Conservation (phyloP, 1,140 invertebrate genomes). For the Anthonomus grandis region DNA sequence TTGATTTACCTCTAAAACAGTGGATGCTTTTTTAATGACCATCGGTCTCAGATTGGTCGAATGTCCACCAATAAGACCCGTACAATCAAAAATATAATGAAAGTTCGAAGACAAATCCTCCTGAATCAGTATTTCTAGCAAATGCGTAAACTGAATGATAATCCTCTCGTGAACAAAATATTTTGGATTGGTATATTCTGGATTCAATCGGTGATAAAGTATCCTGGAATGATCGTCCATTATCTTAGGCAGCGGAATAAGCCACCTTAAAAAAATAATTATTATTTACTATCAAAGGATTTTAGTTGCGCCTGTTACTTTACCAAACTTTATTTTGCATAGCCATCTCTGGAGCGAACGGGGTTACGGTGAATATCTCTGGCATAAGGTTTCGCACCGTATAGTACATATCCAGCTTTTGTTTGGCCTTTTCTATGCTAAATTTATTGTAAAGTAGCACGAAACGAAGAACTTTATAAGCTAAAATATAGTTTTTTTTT, state of each 20-base stretch:
- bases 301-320: constrained; percentile 3
- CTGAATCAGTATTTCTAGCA: neutral
- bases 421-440: constrained; percentile 62
- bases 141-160: constrained; percentile 19
- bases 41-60: constrained; percentile 35
- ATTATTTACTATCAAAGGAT: neutral
- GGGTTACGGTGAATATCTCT: constrained; percentile 53
- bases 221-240: neutral
- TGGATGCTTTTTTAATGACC: neutral
- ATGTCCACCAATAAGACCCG: neutral
- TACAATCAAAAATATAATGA: constrained; percentile 12
- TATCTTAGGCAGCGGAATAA: neutral
- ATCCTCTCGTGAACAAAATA: neutral
- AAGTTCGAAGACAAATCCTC: neutral
- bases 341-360: constrained; percentile 39
- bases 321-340: constrained; percentile 40
- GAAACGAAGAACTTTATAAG: neutral
- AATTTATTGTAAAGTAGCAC: constrained; percentile 50
- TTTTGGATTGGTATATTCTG: constrained; percentile 45
- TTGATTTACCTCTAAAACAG: neutral
- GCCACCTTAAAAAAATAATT: neutral
- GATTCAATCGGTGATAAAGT: neutral
- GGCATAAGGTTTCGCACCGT: constrained; percentile 57
- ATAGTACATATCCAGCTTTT: constrained; percentile 62
- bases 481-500: neutral